Base-by-base conservation (phyloP, 2,888 invertebrate genomes). In the Ephialtes manifestator region DNA sequence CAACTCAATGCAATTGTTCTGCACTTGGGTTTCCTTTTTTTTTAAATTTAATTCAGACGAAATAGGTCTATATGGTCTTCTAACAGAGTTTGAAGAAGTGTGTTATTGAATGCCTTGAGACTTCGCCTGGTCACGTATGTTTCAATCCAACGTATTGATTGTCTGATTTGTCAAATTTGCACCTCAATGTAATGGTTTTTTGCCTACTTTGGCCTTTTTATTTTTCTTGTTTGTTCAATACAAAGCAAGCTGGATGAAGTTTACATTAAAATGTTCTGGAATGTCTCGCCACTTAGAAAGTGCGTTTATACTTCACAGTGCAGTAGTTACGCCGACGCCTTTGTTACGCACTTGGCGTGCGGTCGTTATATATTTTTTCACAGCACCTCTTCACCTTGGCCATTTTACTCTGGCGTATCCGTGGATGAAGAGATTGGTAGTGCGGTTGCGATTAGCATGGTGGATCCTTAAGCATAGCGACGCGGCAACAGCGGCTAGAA, bases 381-480 rank as follows among this genome's bases (percentile, higher is more conserved):
- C 31, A 13, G 3, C 15, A n/a, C 20, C 18, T 18, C 24, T 48
- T 48, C 68, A 8, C 24, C 24, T 24, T 48, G 46, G 15, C 24
- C 15, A 24, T 68, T 68, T 68, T 28, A 18, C 65, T 20, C 39
- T 10, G 39, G 39, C 43, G 20, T n/a, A 24, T 46, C 20, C n/a
- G 15, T 74, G 72, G 72, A 39, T 58, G 35, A 74, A 58, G 72
- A 18, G 58, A 60, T 58, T 58, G 7, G 24, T 39, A 20, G 46
- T 58, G 35, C 46, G 28, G 58, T 74, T 46, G 8, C 43, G 72
- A 74, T 74, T 58, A 58, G 35, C 60, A 13, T 15, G 39, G 58
- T 60, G 20, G 53, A 74, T 46, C 60, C 43, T 58, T 43, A 28
- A 60, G 46, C n/a, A 24, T 13, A 28, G 46, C 43, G 28, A 28